Conservation (phyloP, 2,797 vertebrate species). For the Channallabes apus region DNA sequence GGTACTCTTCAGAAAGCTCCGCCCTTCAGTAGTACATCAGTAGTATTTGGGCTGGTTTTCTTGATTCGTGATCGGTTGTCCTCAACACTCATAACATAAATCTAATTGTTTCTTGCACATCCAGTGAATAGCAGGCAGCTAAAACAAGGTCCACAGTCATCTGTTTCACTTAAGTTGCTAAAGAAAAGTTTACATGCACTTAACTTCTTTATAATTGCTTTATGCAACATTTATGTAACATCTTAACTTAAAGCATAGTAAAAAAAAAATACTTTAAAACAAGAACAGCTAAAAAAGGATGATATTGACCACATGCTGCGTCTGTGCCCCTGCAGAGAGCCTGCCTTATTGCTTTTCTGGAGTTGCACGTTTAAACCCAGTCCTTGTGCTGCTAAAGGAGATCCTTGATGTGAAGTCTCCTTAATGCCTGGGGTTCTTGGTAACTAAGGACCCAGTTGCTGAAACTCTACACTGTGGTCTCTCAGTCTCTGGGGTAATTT, state of each 20-base stretch:
- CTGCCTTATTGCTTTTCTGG: background rate
- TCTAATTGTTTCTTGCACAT: background rate
- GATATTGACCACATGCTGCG: background rate
- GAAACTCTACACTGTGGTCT: slow-evolving; percentile 53
- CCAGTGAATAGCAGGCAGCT: background rate
- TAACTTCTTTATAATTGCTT: background rate
- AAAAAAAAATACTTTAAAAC: background rate
- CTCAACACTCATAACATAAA: too few species aligned
- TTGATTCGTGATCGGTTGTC: background rate
- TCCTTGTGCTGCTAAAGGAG: slow-evolving; percentile 40
- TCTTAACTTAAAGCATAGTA: too few species aligned
- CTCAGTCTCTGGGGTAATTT: slow-evolving; percentile 49
- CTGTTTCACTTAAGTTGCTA: background rate
- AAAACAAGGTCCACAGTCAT: background rate
- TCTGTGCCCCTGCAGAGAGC: background rate
- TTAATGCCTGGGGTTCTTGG: slow-evolving; percentile 19
- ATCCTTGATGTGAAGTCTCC: slow-evolving; percentile 43
- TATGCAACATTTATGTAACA: too few species aligned
- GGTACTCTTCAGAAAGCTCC: background rate
- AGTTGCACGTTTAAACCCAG: slow-evolving; percentile 19
- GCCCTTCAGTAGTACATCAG: background rate
- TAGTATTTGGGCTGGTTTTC: background rate
- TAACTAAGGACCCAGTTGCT: slow-evolving; percentile 37
- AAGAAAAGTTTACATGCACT: background rate
- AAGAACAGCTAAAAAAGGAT: background rate